Conservation (phyloP, 2,797 vertebrate species). For the Ctenosaura bakeri region DNA sequence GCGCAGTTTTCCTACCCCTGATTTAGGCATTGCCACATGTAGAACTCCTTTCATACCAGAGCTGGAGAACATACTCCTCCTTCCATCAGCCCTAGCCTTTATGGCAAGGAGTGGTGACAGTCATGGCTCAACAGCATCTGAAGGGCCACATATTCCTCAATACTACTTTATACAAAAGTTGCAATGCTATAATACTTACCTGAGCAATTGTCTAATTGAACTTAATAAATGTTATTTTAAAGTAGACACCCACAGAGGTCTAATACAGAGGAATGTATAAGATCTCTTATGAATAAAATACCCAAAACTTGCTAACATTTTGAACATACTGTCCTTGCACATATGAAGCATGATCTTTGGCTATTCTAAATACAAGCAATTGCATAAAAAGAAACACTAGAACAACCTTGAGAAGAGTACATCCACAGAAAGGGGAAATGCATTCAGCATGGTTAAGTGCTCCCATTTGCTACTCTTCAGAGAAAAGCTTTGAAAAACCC, state of each 20-base stretch:
- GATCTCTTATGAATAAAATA: not conserved
- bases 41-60: not conserved
- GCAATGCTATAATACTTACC: not conserved
- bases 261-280: not conserved
- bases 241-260: not conserved
- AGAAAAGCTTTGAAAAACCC: not conserved
- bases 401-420: slow-evolving; percentile 34
- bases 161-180: not conserved
- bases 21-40: not conserved
- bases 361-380: slow-evolving; percentile 11
- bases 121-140: not conserved
- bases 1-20: not conserved
- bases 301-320: not conserved
- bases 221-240: not conserved
- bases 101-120: not conserved
- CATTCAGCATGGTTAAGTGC: slow-evolving; percentile 13
- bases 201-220: not conserved
- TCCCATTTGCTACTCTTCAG: slow-evolving; percentile 1
- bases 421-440: slow-evolving; percentile 18
- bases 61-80: not conserved
- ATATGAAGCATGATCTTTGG: not conserved
- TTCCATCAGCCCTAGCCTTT: not conserved
- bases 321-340: not conserved
- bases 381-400: not conserved
- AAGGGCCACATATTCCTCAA: not conserved